Evolutionary conservation across 2,113 vertebrate genomes (phyloP).

Genomic region (Maccullochella peelii): DNA sequence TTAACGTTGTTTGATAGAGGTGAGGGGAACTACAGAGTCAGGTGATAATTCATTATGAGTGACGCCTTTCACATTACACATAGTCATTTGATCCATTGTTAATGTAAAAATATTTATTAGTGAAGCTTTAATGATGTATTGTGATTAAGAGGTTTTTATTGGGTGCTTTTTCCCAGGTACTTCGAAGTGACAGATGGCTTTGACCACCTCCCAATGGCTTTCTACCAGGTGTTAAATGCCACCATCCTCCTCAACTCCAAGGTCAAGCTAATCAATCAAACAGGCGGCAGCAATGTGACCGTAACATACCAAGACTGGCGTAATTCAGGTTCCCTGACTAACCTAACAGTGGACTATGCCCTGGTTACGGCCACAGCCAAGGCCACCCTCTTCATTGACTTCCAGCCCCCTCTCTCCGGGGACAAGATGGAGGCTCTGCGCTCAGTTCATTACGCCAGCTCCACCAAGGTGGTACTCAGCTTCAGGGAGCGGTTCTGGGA

Average conservation of each 20-base stretch:
- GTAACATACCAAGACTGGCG: constrained; percentile 75
- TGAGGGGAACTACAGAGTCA: background rate
- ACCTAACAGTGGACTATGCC: constrained; percentile 77
- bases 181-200: constrained; percentile 82
- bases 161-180: constrained; percentile 75
- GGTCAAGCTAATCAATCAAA: constrained; percentile 78
- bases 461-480: constrained; percentile 86
- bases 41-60: background rate
- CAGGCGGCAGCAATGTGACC: constrained; percentile 62
- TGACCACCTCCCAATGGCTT: constrained; percentile 73
- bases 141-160: background rate
- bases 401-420: constrained; percentile 80
- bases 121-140: background rate
- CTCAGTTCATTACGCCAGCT: constrained; percentile 84
- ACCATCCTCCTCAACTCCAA: constrained; percentile 80
- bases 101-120: background rate
- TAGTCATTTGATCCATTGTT: background rate
- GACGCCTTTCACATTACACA: background rate
- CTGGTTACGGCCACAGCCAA: constrained; percentile 85
- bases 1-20: too few species aligned
- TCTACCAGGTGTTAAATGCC: constrained; percentile 74
- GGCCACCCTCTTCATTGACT: constrained; percentile 84
- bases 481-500: constrained; percentile 89
- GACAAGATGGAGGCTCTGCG: constrained; percentile 84
- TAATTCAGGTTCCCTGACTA: constrained; percentile 38